phyloP scores from a whole-genome alignment of 2,113 vertebrate species.

The Hemiscyllium ocellatum region DNA sequence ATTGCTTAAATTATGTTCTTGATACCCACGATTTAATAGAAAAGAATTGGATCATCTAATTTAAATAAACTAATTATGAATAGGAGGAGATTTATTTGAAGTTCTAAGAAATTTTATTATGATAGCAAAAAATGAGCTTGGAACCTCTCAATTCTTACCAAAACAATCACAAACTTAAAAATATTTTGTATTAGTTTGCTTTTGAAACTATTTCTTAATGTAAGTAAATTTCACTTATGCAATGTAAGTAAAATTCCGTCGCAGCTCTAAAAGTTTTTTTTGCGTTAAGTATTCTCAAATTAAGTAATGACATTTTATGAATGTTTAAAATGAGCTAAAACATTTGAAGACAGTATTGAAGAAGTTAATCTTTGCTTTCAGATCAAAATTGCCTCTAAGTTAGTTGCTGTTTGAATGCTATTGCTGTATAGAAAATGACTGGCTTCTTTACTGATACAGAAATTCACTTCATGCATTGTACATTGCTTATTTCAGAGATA shows the following conservation, averaged over 20 bases:
- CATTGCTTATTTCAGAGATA: neutral
- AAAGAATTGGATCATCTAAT: neutral
- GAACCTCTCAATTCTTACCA: conserved; percentile 43
- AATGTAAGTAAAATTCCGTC: neutral
- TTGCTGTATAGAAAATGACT: neutral
- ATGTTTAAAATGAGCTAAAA: neutral
- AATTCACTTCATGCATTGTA: neutral
- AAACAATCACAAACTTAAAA: conserved; percentile 48
- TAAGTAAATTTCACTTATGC: neutral
- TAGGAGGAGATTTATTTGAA: neutral
- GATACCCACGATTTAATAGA: neutral
- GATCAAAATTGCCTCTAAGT: neutral
- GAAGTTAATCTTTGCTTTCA: neutral
- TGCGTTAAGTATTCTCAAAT: neutral
- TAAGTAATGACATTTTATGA: neutral
- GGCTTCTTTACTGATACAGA: neutral
- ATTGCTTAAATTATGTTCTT: neutral
- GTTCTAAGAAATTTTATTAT: neutral
- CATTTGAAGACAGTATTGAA: neutral
- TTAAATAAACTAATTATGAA: neutral
- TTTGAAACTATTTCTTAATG: neutral
- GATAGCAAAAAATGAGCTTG: neutral
- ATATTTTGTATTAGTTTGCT: conserved; percentile 38
- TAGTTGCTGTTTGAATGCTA: neutral
- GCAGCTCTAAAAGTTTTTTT: neutral